Percentiles rank a stretch among this genome's conserved stretches.
These are phyloP conservation scores for Cynopterus brachyotis DNA, from an alignment of 2,113 vertebrate genomes.

Conservation along the genomic window DNA sequence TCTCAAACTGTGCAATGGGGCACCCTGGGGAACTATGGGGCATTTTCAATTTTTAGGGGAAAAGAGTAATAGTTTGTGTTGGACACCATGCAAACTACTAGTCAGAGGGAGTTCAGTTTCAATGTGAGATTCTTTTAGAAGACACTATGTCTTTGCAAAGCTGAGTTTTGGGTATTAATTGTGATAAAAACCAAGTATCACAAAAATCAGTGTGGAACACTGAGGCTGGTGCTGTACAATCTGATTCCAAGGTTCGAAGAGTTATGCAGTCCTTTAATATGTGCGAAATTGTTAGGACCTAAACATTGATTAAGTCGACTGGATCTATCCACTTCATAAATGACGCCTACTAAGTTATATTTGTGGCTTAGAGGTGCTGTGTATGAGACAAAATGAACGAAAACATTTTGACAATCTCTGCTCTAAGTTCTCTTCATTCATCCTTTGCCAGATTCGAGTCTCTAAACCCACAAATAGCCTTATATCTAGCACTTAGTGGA, in stretches of 20 bases:
- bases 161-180: not conserved
- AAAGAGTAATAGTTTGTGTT: not conserved
- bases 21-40: not conserved
- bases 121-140: not conserved
- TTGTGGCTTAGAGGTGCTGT: not conserved
- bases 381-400: not conserved
- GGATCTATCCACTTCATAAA: not conserved
- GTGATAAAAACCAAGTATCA: not conserved
- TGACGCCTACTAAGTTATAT: not conserved
- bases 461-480: not conserved
- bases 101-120: not conserved
- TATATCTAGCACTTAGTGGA: not conserved
- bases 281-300: not conserved
- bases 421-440: not conserved
- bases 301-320: not conserved
- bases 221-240: not conserved
- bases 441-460: not conserved
- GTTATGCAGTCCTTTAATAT: not conserved
- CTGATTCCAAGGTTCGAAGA: not conserved
- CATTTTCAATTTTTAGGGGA: not conserved
- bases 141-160: not conserved
- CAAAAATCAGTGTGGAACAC: not conserved
- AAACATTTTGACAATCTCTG: not conserved
- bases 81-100: not conserved
- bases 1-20: not conserved